Evolutionary conservation across 2,888 invertebrate species (phyloP).

Genomic region (Hydraecia micacea): DNA sequence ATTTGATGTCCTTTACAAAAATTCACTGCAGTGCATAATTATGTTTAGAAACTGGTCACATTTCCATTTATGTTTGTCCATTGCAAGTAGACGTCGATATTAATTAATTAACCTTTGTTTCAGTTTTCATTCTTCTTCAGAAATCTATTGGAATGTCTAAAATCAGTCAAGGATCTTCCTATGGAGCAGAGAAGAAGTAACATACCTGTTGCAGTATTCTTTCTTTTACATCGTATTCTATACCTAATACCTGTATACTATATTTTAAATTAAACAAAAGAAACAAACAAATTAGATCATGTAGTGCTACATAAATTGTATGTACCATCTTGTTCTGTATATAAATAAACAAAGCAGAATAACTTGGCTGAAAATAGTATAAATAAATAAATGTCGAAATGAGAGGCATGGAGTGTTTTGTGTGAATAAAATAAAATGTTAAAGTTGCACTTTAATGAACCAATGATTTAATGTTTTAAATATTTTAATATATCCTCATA

Average conservation of each 20-base stretch:
- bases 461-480: constrained; percentile 43
- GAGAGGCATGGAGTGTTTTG: constrained; percentile 41
- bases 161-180: constrained; percentile 95
- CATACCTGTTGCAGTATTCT: constrained; percentile 67
- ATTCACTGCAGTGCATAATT: neutral
- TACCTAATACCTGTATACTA: constrained; percentile 61
- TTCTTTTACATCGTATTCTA: constrained; percentile 59
- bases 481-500: constrained; percentile 25
- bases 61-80: neutral
- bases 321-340: constrained; percentile 47
- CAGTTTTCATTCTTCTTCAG: constrained; percentile 94
- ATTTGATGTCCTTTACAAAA: neutral
- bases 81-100: neutral
- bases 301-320: constrained; percentile 52
- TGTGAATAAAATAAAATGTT: constrained; percentile 52
- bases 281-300: constrained; percentile 38
- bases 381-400: constrained; percentile 50
- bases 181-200: constrained; percentile 92
- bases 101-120: constrained; percentile 75
- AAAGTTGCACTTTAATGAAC: constrained; percentile 49
- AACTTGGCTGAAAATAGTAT: constrained; percentile 46
- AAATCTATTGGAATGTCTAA: constrained; percentile 96
- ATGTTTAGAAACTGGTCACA: neutral
- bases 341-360: constrained; percentile 36
- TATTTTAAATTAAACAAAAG: constrained; percentile 50